phyloP scores from a whole-genome alignment of 2,797 vertebrate genomes.

The Melanotaenia maccullochi region DNA sequence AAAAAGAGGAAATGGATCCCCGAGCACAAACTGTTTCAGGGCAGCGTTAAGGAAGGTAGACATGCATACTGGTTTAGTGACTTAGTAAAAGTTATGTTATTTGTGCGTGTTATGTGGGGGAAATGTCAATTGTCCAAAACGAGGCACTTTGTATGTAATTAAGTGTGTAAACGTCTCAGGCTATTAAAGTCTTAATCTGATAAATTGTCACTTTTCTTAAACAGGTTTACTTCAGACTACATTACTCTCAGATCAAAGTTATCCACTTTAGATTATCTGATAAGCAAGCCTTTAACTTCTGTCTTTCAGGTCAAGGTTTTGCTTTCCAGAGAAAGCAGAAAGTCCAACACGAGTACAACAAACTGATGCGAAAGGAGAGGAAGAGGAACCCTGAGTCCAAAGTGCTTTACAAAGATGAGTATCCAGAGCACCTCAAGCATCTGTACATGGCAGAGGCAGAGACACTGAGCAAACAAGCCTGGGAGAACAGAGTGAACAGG shows the following conservation, averaged over 20 bases:
- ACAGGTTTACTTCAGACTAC: background rate
- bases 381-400: conserved; percentile 51
- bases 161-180: background rate
- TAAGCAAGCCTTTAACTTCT: background rate
- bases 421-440: conserved; percentile 94
- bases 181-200: background rate
- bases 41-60: conserved; percentile 83
- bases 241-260: background rate
- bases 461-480: conserved; percentile 79
- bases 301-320: conserved; percentile 90
- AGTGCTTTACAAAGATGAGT: conserved; percentile 82
- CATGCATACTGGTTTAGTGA: background rate
- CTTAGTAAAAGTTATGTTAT: too few relatives aligned
- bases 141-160: too few relatives aligned
- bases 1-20: conserved; percentile 78
- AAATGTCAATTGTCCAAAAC: background rate
- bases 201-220: background rate
- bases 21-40: conserved; percentile 74
- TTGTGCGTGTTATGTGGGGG: too few relatives aligned
- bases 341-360: conserved; percentile 89
- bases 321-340: conserved; percentile 90
- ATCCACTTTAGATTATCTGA: background rate
- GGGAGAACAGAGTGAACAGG: conserved; percentile 71
- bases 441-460: conserved; percentile 92
- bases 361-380: conserved; percentile 83